These are phyloP conservation scores for Hylaeus volcanicus DNA, from an alignment of 1,140 invertebrate genomes.

Conservation along the genomic window DNA sequence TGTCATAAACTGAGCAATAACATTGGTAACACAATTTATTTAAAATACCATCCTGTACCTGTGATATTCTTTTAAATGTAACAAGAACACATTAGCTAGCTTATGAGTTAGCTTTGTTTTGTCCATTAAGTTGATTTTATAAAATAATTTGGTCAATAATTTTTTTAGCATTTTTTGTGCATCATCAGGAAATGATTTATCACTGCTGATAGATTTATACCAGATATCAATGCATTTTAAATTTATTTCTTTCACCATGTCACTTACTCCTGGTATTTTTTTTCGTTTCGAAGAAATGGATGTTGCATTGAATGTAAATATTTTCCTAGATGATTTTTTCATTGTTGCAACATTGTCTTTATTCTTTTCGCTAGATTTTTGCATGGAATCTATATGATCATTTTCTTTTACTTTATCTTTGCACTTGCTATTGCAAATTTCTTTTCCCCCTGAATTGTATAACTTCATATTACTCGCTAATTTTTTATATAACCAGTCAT, in stretches of 20 bases:
- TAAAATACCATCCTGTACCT: slow-evolving; percentile 52
- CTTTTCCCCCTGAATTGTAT: slow-evolving; percentile 9
- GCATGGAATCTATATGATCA: slow-evolving; percentile 2
- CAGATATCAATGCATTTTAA: slow-evolving; percentile 67
- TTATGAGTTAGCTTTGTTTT: slow-evolving; percentile 71
- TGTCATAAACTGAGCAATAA: no score
- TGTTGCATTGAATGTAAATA: slow-evolving; percentile 25
- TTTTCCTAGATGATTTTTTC: slow-evolving; percentile 6
- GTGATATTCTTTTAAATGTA: slow-evolving; percentile 77
- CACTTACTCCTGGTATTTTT: slow-evolving; percentile 43
- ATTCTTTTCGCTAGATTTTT: slow-evolving; percentile 10
- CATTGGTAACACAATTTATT: no score
- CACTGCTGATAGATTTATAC: slow-evolving; percentile 73
- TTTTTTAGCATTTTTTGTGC: slow-evolving; percentile 63
- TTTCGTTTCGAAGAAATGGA: slow-evolving; percentile 32
- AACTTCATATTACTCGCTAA: slow-evolving; percentile 41
- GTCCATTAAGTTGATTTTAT: slow-evolving; percentile 64
- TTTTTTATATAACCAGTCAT: slow-evolving; percentile 59
- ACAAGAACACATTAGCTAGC: slow-evolving; percentile 70
- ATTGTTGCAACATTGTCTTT: not conserved
- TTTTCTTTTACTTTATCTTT: slow-evolving; percentile 5
- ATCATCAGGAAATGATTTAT: slow-evolving; percentile 69
- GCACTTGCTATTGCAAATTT: not conserved
- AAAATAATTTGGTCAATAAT: slow-evolving; percentile 65
- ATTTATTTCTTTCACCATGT: slow-evolving; percentile 68